A percentile compares a stretch with the other conserved stretches of the same genome.
phyloP scores from a whole-genome alignment of 35 echinoderm and acorn worm genomes.

The Stichopus chloronotus region DNA sequence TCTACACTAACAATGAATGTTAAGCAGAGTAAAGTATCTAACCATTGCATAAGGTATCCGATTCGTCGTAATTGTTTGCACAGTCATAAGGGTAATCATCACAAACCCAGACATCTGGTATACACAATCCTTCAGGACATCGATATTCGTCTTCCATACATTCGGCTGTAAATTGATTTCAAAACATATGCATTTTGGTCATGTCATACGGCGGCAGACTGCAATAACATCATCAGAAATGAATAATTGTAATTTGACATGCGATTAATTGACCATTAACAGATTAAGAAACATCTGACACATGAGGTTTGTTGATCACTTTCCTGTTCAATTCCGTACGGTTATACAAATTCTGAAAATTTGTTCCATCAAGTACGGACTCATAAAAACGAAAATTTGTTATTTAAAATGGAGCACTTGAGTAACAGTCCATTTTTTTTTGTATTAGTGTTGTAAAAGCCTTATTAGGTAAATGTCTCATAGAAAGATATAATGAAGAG shows the following conservation, averaged over 20 bases:
- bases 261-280: neutral
- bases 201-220: neutral
- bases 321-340: too few relatives aligned
- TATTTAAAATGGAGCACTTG: too few relatives aligned
- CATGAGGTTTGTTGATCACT: too few relatives aligned
- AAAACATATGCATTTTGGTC: neutral
- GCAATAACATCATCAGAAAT: neutral
- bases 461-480: too few relatives aligned
- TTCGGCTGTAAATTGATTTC: neutral
- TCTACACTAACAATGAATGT: too few relatives aligned
- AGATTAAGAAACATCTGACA: neutral
- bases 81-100: conserved; percentile 80
- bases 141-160: conserved; percentile 59
- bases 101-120: conserved; percentile 64
- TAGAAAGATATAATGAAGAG: too few relatives aligned
- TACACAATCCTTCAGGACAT: conserved; percentile 77
- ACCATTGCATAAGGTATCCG: conserved; percentile 70
- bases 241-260: neutral
- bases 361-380: too few relatives aligned
- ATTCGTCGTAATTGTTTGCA: conserved; percentile 76
- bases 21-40: neutral
- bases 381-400: too few relatives aligned
- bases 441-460: too few relatives aligned
- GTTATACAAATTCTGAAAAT: too few relatives aligned
- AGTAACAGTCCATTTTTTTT: too few relatives aligned